These are phyloP conservation scores for Colistium nudipinnis DNA, from an alignment of 2,113 vertebrate species.

Conservation along the genomic window DNA sequence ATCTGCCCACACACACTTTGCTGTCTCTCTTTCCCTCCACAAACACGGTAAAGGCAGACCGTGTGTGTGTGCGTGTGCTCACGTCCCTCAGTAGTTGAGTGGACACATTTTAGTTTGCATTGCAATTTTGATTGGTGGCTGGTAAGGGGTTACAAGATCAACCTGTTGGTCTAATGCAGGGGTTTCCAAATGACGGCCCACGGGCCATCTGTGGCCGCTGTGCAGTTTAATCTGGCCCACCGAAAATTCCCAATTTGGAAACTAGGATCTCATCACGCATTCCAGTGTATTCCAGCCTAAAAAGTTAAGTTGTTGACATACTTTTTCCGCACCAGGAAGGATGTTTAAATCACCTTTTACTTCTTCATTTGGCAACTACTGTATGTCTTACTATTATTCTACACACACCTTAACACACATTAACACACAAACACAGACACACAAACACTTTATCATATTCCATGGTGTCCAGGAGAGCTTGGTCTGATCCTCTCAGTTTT, in stretches of 20 bases:
- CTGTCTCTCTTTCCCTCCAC: slow-evolving; percentile 50
- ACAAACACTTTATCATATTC: slow-evolving; percentile 61
- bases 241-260: too few species aligned
- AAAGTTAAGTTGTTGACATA: neutral
- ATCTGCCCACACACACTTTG: slow-evolving; percentile 86
- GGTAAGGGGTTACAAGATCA: neutral
- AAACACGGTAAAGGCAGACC: slow-evolving; percentile 34
- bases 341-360: slow-evolving; percentile 26
- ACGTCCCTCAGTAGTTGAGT: neutral
- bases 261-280: too few species aligned
- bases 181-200: too few species aligned
- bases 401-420: slow-evolving; percentile 17
- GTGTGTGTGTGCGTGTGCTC: slow-evolving; percentile 11
- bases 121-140: neutral
- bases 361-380: slow-evolving; percentile 2
- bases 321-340: slow-evolving; percentile 2
- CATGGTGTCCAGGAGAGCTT: slow-evolving; percentile 61
- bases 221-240: too few species aligned
- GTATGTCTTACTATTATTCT: slow-evolving; percentile 20
- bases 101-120: neutral
- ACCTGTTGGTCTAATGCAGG: too few species aligned
- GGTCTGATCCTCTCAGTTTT: slow-evolving; percentile 73
- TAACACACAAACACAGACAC: slow-evolving; percentile 17
- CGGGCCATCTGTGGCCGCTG: too few species aligned
- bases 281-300: neutral